phyloP scores from a whole-genome alignment of 2,888 invertebrate genomes.

The Carterocephalus palaemon region DNA sequence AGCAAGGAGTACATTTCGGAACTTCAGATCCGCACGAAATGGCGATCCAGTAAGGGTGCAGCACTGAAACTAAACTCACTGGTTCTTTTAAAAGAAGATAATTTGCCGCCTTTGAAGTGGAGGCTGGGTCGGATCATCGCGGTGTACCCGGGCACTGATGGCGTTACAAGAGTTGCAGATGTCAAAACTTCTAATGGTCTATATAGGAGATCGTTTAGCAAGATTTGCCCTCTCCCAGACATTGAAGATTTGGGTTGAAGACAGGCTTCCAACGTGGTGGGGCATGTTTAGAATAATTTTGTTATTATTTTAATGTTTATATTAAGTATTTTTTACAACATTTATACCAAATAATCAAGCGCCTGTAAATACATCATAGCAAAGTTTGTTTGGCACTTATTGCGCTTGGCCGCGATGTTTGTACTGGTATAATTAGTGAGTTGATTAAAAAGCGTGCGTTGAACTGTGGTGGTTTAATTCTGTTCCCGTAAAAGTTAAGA shows the following conservation, averaged over 20 bases:
- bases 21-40: constrained; percentile 26
- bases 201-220: constrained; percentile 11
- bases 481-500: no score
- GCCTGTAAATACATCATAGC: no score
- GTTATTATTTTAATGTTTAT: no score
- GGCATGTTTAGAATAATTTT: constrained; percentile 23
- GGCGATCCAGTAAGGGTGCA: constrained; percentile 1
- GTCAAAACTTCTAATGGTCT: constrained; percentile 8
- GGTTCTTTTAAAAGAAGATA: constrained; percentile 23
- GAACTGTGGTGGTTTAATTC: no score
- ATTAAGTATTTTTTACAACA: no score
- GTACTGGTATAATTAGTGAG: no score
- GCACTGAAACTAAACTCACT: constrained; percentile 14
- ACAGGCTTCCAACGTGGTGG: constrained; percentile 16
- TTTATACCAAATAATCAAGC: no score
- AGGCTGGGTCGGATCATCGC: constrained; percentile 16
- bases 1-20: constrained; percentile 28
- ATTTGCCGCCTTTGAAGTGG: constrained; percentile 18
- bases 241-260: constrained; percentile 8
- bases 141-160: constrained; percentile 15
- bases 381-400: no score
- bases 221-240: constrained; percentile 11
- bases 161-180: constrained; percentile 14
- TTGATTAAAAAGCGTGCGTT: no score
- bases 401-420: no score